These are phyloP conservation scores for Drosophila antonietae DNA, from an alignment of 2,888 invertebrate genomes.

Conservation along the genomic window DNA sequence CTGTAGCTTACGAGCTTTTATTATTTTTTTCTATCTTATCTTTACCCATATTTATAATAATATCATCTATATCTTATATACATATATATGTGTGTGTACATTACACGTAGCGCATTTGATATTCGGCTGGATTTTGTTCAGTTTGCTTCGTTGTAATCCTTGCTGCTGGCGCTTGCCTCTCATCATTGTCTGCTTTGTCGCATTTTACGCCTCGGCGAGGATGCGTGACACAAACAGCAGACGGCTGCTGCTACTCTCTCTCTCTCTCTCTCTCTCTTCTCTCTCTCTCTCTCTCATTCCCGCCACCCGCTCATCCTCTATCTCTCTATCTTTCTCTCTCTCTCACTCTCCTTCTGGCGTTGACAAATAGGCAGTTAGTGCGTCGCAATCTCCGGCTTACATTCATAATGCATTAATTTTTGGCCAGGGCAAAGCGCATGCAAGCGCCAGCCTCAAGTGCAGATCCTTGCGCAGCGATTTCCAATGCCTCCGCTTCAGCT, in stretches of 20 bases:
- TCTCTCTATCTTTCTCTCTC: too few species aligned
- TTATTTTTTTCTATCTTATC: neutral
- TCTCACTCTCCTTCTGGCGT: constrained; percentile 7
- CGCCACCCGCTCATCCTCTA: too few species aligned
- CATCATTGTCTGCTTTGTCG: constrained; percentile 60
- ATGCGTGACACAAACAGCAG: constrained; percentile 68
- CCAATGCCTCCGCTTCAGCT: neutral
- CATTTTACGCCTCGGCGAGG: constrained; percentile 60
- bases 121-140: neutral
- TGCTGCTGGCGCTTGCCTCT: constrained; percentile 26
- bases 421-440: constrained; percentile 47
- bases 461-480: constrained; percentile 28
- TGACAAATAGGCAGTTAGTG: constrained; percentile 72
- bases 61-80: neutral
- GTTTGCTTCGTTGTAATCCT: constrained; percentile 4
- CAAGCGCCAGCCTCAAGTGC: constrained; percentile 51
- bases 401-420: constrained; percentile 75
- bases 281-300: too few species aligned
- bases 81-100: too few species aligned
- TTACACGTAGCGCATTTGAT: neutral
- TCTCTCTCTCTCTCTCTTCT: neutral
- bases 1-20: too few species aligned
- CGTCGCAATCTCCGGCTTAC: constrained; percentile 55
- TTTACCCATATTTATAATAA: neutral
- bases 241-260: constrained; percentile 33